Conservation (phyloP, 2,113 vertebrate species). For the Aix galericulata region DNA sequence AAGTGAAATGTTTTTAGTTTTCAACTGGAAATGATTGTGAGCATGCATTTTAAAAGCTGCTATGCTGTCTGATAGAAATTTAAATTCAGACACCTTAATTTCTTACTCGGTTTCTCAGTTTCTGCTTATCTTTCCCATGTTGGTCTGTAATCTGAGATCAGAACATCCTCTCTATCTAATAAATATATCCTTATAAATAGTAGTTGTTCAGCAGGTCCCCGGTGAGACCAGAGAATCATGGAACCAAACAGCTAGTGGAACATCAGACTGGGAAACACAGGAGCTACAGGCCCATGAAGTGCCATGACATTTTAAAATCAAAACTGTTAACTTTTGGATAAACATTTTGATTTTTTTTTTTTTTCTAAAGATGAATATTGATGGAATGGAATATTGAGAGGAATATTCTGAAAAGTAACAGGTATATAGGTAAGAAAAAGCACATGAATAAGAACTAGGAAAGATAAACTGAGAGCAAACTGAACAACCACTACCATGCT, state of each 20-base stretch:
- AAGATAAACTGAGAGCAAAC: neutral
- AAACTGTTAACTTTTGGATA: neutral
- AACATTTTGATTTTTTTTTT: neutral
- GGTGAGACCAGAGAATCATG: neutral
- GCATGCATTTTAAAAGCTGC: neutral
- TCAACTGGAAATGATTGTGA: neutral
- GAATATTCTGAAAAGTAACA: neutral
- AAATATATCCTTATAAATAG: neutral
- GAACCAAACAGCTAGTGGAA: neutral
- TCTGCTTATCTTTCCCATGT: neutral
- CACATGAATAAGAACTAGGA: neutral
- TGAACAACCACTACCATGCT: neutral
- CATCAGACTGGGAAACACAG: neutral
- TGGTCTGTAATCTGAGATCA: neutral
- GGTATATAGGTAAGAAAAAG: neutral
- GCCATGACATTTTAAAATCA: neutral
- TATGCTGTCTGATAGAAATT: neutral
- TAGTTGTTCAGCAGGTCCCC: neutral
- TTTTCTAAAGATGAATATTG: accelerated
- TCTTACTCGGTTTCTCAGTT: neutral
- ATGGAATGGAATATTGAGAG: neutral
- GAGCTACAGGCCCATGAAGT: neutral
- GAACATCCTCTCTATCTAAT: neutral
- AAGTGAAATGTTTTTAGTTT: neutral
- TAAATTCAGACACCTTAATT: neutral